Evolutionary conservation across 2,797 vertebrate species (phyloP), one percentile per base, ranked within the genome.

Genomic region (Myotis findleyi): DNA sequence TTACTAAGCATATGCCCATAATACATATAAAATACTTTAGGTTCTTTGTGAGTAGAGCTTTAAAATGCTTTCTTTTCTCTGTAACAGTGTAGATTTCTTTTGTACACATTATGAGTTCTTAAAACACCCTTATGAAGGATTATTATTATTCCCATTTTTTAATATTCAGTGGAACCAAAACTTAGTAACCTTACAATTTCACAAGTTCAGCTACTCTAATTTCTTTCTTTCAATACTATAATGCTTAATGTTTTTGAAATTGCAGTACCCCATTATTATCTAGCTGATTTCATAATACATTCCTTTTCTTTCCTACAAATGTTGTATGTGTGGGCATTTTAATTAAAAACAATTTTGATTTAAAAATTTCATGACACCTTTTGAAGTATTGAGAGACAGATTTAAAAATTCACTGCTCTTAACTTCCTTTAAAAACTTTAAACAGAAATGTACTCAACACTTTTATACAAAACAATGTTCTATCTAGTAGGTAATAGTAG

Each of bases 301-400:
- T 57, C 49, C 66, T 94, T 90, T 80, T 68, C 71, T 72, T 62
- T 82, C 77, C 85, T 96, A 53, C 18, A 82, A 72, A 53, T 89
- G 3, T 90, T 33, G 59, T 73, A 75, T 92, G 51, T 93, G 49
- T 92, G 81, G 77, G 49, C 75, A 96, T 84, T 95, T 97, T 91
- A 93, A 91, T 94, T 87, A 72, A 95, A 96, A 97, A 68, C 89
- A 81, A 87, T 87, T 96, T 93, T 64, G 55, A n/a, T 59, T 95
- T 93, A 69, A 94, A 95, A 95, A 51, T 51, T 89, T 97, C 3
- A 73, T 81, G 57, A 95, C 20, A 93, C 17, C 23, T 89, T 82
- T 91, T 92, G 12, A 95, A 89, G 80, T 89, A 84, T 0, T 44
- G 14, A 96, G 21, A 96, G 33, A 66, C 10, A 93, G 21, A 93